Percentiles rank a stretch among this genome's conserved stretches.
Evolutionary conservation across 2,888 invertebrate genomes (phyloP).

Genomic region (Trachelus stipa): DNA sequence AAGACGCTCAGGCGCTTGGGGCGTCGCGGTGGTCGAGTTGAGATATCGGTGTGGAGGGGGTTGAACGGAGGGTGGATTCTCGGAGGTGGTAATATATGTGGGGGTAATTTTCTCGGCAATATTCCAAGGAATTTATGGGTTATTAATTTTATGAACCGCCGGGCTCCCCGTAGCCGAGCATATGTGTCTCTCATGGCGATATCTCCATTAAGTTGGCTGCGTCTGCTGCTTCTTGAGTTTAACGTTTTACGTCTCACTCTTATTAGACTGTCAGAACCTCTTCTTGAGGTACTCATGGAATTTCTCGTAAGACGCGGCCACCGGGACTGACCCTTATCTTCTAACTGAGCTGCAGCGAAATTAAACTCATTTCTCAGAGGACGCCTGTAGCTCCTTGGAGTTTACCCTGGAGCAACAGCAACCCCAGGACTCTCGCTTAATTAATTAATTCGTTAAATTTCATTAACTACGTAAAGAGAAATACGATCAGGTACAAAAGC

Average conservation of each 20-base stretch:
- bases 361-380: no score
- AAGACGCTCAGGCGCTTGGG: neutral
- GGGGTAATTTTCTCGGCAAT: slow-evolving; percentile 47
- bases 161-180: slow-evolving; percentile 24
- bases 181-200: slow-evolving; percentile 37
- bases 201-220: slow-evolving; percentile 37
- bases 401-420: no score
- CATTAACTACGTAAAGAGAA: neutral
- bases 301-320: no score
- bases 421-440: no score
- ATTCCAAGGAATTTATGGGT: slow-evolving; percentile 50
- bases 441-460: slow-evolving; percentile 2
- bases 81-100: slow-evolving; percentile 32
- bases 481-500: no score
- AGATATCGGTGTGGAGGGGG: no score
- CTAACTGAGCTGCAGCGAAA: no score
- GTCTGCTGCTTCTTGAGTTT: slow-evolving; percentile 1
- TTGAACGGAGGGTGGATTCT: neutral
- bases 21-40: neutral
- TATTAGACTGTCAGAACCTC: no score
- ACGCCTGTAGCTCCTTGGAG: no score
- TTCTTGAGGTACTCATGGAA: no score
- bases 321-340: no score
- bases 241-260: no score
- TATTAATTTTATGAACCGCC: slow-evolving; percentile 54